Percentiles rank a stretch among this genome's conserved stretches.
These are phyloP conservation scores for Andrena hattorfiana DNA, from an alignment of 2,888 invertebrate genomes.

Conservation along the genomic window DNA sequence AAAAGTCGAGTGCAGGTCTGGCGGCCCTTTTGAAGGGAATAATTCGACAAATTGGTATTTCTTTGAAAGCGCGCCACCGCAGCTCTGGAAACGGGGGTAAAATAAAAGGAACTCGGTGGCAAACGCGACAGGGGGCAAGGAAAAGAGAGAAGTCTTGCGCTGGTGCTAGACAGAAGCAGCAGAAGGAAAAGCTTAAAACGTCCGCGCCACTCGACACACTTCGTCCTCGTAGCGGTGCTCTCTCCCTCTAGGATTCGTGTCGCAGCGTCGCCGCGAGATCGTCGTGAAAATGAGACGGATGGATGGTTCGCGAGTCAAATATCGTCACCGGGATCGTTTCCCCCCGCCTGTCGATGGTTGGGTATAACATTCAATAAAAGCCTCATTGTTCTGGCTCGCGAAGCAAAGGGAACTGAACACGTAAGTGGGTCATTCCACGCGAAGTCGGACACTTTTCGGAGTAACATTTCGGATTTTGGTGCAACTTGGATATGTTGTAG, in stretches of 20 bases:
- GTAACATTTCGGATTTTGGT: too few relatives aligned
- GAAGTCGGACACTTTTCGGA: too few relatives aligned
- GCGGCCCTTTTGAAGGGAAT: slow-evolving; percentile 61
- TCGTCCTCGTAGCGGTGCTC: neutral
- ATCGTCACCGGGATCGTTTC: slow-evolving; percentile 47
- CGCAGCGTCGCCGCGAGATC: slow-evolving; percentile 49
- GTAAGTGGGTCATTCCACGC: too few relatives aligned
- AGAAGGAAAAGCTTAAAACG: slow-evolving; percentile 57
- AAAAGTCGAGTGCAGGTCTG: slow-evolving; percentile 58
- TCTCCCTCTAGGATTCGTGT: neutral
- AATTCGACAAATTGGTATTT: slow-evolving; percentile 75
- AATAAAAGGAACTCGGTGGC: slow-evolving; percentile 24
- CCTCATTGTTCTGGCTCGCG: slow-evolving; percentile 37
- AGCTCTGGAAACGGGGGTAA: neutral
- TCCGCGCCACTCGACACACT: slow-evolving; percentile 50
- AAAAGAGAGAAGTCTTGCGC: slow-evolving; percentile 15
- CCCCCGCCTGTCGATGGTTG: slow-evolving; percentile 37
- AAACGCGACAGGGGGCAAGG: neutral
- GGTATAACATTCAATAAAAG: slow-evolving; percentile 60
- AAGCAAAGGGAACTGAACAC: slow-evolving; percentile 1
- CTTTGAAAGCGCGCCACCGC: slow-evolving; percentile 62
- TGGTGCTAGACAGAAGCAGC: slow-evolving; percentile 23
- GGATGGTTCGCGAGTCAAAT: slow-evolving; percentile 34
- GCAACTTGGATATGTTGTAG: too few relatives aligned
- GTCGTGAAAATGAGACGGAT: slow-evolving; percentile 52